Conservation (phyloP, 2,797 vertebrate genomes). For the Dromococcyx pavoninus region DNA sequence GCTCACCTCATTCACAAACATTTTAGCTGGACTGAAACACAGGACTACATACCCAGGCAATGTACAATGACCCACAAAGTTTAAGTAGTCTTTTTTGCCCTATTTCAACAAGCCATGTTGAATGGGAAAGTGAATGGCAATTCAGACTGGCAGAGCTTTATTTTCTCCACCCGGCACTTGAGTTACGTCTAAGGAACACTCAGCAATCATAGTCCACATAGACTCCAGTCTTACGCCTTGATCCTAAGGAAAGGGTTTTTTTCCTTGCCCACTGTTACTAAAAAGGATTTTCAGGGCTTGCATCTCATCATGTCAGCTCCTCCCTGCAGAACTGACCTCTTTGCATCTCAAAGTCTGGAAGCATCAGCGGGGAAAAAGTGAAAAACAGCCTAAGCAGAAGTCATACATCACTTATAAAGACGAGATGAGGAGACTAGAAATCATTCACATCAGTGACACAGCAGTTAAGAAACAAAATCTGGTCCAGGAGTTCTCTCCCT, state of each 20-base stretch:
- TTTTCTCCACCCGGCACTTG: too few species aligned
- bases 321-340: not conserved
- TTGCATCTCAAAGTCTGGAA: not conserved
- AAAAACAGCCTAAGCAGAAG: not conserved
- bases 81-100: not conserved
- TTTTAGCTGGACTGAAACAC: not conserved
- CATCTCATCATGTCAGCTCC: not conserved
- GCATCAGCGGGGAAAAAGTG: not conserved
- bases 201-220: rapidly evolving
- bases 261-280: not conserved
- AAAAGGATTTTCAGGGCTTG: not conserved
- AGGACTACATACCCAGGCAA: not conserved
- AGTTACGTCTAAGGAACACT: not conserved
- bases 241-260: not conserved
- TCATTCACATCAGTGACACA: not conserved
- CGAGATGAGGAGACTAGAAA: not conserved
- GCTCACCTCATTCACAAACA: not conserved
- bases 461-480: not conserved
- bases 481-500: not conserved
- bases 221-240: not conserved
- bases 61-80: not conserved
- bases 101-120: not conserved
- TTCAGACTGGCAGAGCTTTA: not conserved
- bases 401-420: not conserved
- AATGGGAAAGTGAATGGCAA: not conserved